Conservation (phyloP, 30 jellyfish, hydroid and myxozoan species). For the Nemopilema nomurai region DNA sequence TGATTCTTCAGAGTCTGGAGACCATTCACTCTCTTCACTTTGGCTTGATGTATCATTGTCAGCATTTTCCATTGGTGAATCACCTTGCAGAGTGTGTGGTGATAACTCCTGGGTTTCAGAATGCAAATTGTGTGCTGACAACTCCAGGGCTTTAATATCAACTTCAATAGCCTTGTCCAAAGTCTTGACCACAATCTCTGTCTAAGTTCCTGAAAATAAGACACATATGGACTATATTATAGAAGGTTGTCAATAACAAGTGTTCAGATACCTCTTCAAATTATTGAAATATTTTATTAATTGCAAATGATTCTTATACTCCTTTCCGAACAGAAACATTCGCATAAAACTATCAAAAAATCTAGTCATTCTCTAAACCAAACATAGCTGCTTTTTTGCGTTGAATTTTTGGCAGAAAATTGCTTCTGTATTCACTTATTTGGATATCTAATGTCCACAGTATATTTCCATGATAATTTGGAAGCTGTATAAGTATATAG, state of each 20-base stretch:
- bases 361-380: background rate
- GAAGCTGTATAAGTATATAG: background rate
- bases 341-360: background rate
- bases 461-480: background rate
- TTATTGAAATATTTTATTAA: background rate
- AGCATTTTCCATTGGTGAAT: background rate
- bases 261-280: slow-evolving; percentile 3
- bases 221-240: background rate
- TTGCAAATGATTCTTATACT: background rate
- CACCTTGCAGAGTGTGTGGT: background rate
- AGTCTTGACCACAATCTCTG: slow-evolving; percentile 1
- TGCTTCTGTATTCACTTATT: background rate
- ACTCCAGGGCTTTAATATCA: background rate
- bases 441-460: background rate
- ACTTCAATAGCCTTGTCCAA: slow-evolving; percentile 3
- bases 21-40: too few species aligned
- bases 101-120: background rate
- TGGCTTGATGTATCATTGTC: too few species aligned
- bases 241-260: background rate
- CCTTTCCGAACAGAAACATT: background rate
- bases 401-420: background rate
- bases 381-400: background rate
- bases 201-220: slow-evolving; percentile 16
- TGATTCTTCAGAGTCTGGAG: background rate
- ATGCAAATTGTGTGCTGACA: background rate